Base-by-base conservation (phyloP, 2,888 invertebrate genomes). In the Scrobipalpa atriplicella region DNA sequence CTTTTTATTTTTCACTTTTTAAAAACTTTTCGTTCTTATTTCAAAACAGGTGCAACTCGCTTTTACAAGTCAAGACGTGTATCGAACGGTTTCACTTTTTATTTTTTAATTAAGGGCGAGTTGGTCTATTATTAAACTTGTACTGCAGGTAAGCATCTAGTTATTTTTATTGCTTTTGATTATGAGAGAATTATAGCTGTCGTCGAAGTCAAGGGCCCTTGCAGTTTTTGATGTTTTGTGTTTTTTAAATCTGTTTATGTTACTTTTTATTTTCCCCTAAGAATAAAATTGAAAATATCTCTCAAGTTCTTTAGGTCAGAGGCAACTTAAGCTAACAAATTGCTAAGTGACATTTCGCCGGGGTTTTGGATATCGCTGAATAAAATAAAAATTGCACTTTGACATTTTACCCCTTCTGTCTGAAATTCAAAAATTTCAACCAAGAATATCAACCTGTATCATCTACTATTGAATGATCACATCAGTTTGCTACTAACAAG, bases 91-190 rank as follows among this genome's bases (percentile, higher is more conserved):
- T 47, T 47, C 47, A 16, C 47, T 47, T 47, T 47, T 47, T 47
- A 47, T 47, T 47, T 47, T 47, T 47, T 47, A 47, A 47, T 47
- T 47, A 47, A 47, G 16, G 47, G n/a, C 47, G 16, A 47, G 47
- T 13, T 43, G 43, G 47, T 47, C 47, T 47, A 47, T 47, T 47
- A 47, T n/a, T 47, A 47, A 47, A 47, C 47, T 47, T 47, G 47
- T 16, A 47, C 2, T 47, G 47, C 47, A n/a, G 16, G 47, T 47
- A 47, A 16, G 47, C n/a, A n/a, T 16, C 47, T 47, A n/a, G 3
- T 47, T 47, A 47, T n/a, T 47, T 47, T 47, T 47, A 47, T 47
- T 47, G n/a, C 13, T 47, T 47, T 16, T n/a, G 16, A 47, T 47
- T 47, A 47, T 10, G n/a, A 16, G n/a, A 47, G 47, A 47, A 47